phyloP scores from a whole-genome alignment of 2,113 vertebrate species.

The Lepus europaeus region DNA sequence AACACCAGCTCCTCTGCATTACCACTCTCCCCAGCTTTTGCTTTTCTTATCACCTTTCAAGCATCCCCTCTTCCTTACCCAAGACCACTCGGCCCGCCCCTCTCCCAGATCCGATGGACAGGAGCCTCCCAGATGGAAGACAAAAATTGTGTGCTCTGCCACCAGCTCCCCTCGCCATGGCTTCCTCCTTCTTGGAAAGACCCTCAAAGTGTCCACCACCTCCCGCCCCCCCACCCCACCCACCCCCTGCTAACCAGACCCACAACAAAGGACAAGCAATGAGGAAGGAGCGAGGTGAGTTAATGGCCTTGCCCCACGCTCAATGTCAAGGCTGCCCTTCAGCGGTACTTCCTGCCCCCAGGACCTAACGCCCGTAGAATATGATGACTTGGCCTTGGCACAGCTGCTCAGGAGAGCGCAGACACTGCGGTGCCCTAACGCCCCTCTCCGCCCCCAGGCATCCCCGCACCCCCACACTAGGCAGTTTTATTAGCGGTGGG shows the following conservation, averaged over 20 bases:
- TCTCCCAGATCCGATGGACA: background rate
- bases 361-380: background rate
- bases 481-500: background rate
- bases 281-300: background rate
- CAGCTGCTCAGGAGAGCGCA: background rate
- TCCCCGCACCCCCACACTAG: background rate
- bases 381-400: background rate
- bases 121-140: background rate
- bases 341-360: rapidly evolving
- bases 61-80: background rate
- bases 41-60: background rate
- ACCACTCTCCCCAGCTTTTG: background rate
- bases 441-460: background rate
- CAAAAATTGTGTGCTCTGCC: background rate
- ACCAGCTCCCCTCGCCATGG: background rate
- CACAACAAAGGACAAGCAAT: background rate
- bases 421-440: background rate
- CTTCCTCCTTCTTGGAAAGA: background rate
- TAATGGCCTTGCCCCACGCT: background rate
- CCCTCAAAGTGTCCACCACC: background rate
- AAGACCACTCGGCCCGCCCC: background rate
- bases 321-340: background rate
- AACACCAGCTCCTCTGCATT: background rate
- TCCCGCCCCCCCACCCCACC: no score
- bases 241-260: background rate